These are phyloP conservation scores for Dicentrarchus labrax DNA, from an alignment of 2,113 vertebrate genomes.

Conservation along the genomic window DNA sequence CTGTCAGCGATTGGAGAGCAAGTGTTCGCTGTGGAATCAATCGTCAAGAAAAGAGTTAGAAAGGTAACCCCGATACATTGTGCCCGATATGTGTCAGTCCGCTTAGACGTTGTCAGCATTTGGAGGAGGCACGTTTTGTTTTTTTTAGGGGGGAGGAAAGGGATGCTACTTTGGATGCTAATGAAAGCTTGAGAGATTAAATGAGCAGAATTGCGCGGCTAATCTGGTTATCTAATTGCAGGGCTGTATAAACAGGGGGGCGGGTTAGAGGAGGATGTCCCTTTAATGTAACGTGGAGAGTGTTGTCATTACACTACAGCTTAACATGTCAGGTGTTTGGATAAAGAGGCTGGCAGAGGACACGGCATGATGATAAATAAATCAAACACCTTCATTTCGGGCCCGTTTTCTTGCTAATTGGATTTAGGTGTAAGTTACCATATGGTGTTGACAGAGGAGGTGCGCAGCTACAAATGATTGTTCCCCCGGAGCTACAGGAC, in stretches of 20 bases:
- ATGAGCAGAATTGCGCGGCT: conserved; percentile 41
- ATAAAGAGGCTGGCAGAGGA: neutral
- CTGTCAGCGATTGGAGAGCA: conserved; percentile 98
- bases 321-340: conserved; percentile 43
- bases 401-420: conserved; percentile 23
- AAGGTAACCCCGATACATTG: conserved; percentile 85
- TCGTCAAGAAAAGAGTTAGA: conserved; percentile 94
- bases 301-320: conserved; percentile 54
- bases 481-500: neutral
- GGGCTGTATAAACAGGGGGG: conserved; percentile 46
- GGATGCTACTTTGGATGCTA: conserved; percentile 58
- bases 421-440: neutral
- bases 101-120: neutral
- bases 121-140: neutral
- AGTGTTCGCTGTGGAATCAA: conserved; percentile 97
- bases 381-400: neutral
- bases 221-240: conserved; percentile 57
- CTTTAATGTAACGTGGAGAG: conserved; percentile 57
- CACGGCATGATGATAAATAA: neutral
- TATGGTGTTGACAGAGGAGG: conserved; percentile 50
- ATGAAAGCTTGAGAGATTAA: conserved; percentile 41
- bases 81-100: neutral
- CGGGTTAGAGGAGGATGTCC: conserved; percentile 47
- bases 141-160: neutral
- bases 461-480: conserved; percentile 13